Base-by-base conservation (phyloP, 2,888 invertebrate species). In the Agrotis puta region DNA sequence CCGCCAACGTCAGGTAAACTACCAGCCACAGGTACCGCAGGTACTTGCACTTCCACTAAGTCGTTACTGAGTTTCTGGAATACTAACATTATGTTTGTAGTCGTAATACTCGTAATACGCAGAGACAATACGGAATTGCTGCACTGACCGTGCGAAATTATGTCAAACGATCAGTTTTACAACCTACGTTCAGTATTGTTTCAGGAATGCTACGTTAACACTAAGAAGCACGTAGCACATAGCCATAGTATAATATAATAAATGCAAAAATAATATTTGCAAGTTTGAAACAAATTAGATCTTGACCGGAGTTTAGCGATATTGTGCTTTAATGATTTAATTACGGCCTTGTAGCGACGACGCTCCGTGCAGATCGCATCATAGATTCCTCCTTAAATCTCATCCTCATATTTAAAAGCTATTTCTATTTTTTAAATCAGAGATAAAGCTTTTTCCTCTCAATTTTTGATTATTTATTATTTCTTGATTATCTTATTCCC, bases 41-140 rank as follows among this genome's bases (percentile, higher is more conserved):
- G 61, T 67, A 61, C 70, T 56, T 5, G 43, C 47, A 57, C 33
- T 80, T 77, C 77, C 39, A 77, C 57, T 22, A 56, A 77, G 45
- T 68, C 64, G 47, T 68, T 51, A 80, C 72, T 53, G 39, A 27
- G 56, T 82, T 82, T 64, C 61, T 78, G 79, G 82, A 81, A 72
- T 27, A 62, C 18, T 45, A 51, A n/a, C 66, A 67, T 64, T 58
- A 66, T 45, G 65, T 43, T 27, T 14, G 43, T 61, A 48, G 51
- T 22, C 22, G 50, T 59, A 51, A 47, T 50, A 43, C 11, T 13
- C 22, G 50, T 59, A 51, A 47, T 47, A 43, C 11, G 13, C 9
- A 9, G 14, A 69, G 14, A 72, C 58, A 59, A 70, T 68, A 54
- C 54, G 33, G 53, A n/a, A 27, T 33, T n/a, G 33, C 51, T 13